Percentiles rank a stretch among this genome's conserved stretches.
These are phyloP conservation scores for Athrips mouffetella DNA, from an alignment of 2,888 invertebrate species.

Conservation along the genomic window DNA sequence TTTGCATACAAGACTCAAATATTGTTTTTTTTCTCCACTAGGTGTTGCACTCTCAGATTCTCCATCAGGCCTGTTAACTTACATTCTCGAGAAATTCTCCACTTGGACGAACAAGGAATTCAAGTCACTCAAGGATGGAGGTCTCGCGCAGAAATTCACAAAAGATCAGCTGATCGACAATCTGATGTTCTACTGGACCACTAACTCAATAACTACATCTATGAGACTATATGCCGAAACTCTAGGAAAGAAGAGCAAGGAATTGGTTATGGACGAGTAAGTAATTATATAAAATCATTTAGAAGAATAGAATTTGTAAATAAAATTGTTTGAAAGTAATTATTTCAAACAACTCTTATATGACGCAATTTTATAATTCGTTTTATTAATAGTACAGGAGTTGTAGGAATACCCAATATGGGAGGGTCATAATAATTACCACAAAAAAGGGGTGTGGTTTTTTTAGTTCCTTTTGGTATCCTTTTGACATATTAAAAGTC, in stretches of 20 bases:
- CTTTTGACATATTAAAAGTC: no score
- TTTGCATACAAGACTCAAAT: background rate
- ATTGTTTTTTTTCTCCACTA: conserved; percentile 37
- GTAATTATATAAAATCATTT: conserved; percentile 19
- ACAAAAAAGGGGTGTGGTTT: no score
- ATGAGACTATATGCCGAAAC: conserved; percentile 82
- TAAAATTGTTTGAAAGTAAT: background rate
- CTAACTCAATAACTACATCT: conserved; percentile 82
- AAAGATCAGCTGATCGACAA: conserved; percentile 86
- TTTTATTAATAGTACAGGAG: no score
- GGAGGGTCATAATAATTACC: no score
- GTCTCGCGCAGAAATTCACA: conserved; percentile 71
- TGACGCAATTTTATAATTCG: no score
- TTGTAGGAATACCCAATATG: no score
- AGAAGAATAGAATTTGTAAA: no score
- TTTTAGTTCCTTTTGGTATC: no score
- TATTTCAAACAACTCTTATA: background rate
- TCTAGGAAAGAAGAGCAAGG: conserved; percentile 21
- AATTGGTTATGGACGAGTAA: conserved; percentile 46
- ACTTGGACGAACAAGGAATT: conserved; percentile 19
- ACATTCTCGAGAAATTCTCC: conserved; percentile 90
- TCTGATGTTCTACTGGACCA: conserved; percentile 87
- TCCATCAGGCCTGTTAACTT: conserved; percentile 88
- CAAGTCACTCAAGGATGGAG: conserved; percentile 78
- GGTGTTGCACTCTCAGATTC: conserved; percentile 84